Evolutionary conservation across 2,888 invertebrate genomes (phyloP), one percentile per base, ranked within the genome.

Genomic region (Frankliniella intonsa): DNA sequence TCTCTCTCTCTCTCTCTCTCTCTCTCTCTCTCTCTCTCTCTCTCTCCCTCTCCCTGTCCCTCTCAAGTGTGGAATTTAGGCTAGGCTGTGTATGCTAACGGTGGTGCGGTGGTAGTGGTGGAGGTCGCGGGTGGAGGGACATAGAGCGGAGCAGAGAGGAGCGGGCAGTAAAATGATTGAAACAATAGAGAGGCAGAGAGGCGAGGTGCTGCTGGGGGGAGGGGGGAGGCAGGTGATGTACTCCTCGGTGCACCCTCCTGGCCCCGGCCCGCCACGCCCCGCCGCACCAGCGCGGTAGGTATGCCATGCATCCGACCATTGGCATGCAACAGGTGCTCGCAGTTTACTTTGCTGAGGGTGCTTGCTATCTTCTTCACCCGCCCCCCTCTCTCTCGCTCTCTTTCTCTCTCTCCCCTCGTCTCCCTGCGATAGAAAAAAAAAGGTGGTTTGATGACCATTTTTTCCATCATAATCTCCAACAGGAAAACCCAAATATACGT

Each of bases 151-250:
- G 55, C 9, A 19, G 55, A 19, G 55, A 19, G 55, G 55, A 14
- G 55, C 14, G 69, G 22, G n/a, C 69, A 69, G 22, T 22, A 69
- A 19, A 69, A 69, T 69, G 69, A 69, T 69, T 69, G 69, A 69
- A 69, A 69, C 69, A 69, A 69, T 69, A 69, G 38, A 5, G 55
- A 55, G 55, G 17, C 3, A 3, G 55, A 55, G 55, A 55, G 55
- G 55, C 12, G 55, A 55, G 55, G 7, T n/a, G n/a, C n/a, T n/a
- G 55, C 2, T 2, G 7, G 55, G 17, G 55, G 7, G 55, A 8
- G 55, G 38, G 7, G 55, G 17, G 55, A 55, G 55, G 17, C 55
- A 55, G 17, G 55, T 55, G 55, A 38, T 55, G 55, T 55, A 55
- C 19, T 19, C 19, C 55, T 19, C 14, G 38, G 38, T 38, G 38